phyloP scores from a whole-genome alignment of 1,140 invertebrate species.

The Neotoxoptera formosana region DNA sequence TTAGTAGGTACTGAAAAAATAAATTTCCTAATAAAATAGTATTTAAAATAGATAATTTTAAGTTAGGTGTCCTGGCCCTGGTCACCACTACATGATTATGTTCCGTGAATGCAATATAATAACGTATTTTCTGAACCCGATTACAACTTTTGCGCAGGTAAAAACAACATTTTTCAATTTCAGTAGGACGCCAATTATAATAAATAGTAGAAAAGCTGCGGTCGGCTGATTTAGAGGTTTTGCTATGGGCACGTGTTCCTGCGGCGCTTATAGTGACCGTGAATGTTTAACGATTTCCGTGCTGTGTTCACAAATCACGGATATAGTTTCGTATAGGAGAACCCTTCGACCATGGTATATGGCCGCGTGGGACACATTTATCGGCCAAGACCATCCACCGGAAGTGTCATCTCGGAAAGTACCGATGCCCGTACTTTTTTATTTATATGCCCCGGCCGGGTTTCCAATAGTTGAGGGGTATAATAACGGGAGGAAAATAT shows the following conservation, averaged over 20 bases:
- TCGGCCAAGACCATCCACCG: constrained; percentile 36
- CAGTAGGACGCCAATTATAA: not conserved
- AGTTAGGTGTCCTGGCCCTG: not conserved
- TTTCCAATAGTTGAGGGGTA: constrained; percentile 18
- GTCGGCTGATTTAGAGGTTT: constrained; percentile 7
- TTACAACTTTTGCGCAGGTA: not conserved
- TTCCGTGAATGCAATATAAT: not conserved
- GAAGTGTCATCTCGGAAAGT: constrained; percentile 49
- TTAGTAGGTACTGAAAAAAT: not conserved
- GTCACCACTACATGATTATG: too few species aligned
- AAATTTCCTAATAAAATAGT: not conserved
- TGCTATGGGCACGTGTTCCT: not conserved
- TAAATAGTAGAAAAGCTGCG: constrained; percentile 20
- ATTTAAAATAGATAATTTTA: not conserved
- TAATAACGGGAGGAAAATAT: constrained; percentile 20
- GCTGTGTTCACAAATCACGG: constrained; percentile 42
- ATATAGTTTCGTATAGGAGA: not conserved
- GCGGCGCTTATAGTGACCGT: constrained; percentile 40
- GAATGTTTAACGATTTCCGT: constrained; percentile 56
- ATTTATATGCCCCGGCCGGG: constrained; percentile 13
- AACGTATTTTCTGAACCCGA: not conserved
- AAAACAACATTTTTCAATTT: constrained; percentile 18
- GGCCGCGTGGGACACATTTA: constrained; percentile 52
- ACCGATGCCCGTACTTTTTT: constrained; percentile 5
- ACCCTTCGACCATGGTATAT: constrained; percentile 13